Percentiles rank a stretch among this genome's conserved stretches.
Evolutionary conservation across 2,888 invertebrate species (phyloP).

Genomic region (Amorpha juglandis): DNA sequence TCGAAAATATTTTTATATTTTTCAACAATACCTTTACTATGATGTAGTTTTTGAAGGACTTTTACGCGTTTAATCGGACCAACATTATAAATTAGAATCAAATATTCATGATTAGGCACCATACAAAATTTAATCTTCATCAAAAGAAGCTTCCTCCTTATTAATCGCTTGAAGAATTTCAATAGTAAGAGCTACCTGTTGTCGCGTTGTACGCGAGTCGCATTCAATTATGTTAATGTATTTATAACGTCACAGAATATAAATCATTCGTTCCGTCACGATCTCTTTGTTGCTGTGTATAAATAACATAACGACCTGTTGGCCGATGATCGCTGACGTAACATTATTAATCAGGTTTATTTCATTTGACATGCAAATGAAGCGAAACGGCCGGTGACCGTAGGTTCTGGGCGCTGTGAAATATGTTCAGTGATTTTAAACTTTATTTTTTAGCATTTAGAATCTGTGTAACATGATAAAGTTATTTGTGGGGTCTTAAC

Average conservation of each 20-base stretch:
- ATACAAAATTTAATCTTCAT: neutral
- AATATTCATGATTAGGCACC: neutral
- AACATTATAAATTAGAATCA: neutral
- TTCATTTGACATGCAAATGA: conserved; percentile 60
- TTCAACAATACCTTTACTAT: neutral
- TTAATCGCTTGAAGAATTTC: conserved; percentile 36
- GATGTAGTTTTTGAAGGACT: neutral
- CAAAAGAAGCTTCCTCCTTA: neutral
- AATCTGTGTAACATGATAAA: neutral
- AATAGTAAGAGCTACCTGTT: conserved; percentile 34
- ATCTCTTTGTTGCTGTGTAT: conserved; percentile 14
- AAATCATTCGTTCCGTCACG: conserved; percentile 18
- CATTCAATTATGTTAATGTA: conserved; percentile 40
- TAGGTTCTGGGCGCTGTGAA: conserved; percentile 1
- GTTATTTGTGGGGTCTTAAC: neutral
- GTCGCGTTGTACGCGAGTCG: conserved; percentile 34
- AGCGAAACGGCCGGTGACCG: conserved; percentile 45
- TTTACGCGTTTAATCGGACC: neutral
- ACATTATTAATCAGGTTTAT: conserved; percentile 53
- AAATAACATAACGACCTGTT: conserved; percentile 43
- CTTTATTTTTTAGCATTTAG: neutral
- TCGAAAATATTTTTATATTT: neutral
- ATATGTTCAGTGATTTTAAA: neutral
- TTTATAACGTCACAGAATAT: conserved; percentile 26
- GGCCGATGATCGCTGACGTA: conserved; percentile 43